A percentile compares a stretch with the other conserved stretches of the same genome.
These are phyloP conservation scores for Temnothorax longispinosus DNA, from an alignment of 1,140 invertebrate species.

Conservation along the genomic window DNA sequence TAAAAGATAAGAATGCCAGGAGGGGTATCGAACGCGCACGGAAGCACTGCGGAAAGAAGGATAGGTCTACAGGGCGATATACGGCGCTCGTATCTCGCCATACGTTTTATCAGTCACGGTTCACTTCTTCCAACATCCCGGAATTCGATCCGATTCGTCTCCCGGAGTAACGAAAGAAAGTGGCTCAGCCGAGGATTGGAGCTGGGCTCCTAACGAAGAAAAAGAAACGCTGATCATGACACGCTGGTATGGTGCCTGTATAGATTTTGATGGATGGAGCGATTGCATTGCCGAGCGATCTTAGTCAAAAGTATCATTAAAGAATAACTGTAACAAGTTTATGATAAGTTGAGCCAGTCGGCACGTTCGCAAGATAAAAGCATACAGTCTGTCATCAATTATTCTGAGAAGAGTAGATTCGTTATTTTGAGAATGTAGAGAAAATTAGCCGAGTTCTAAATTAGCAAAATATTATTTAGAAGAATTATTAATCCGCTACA, in stretches of 20 bases:
- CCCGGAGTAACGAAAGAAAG: slow-evolving; percentile 46
- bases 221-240: slow-evolving; percentile 26
- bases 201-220: slow-evolving; percentile 34
- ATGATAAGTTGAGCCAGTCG: neutral
- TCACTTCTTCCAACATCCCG: slow-evolving; percentile 41
- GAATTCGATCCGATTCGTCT: slow-evolving; percentile 53
- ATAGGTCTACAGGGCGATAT: neutral
- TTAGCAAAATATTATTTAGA: neutral
- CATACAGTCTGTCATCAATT: neutral
- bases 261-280: slow-evolving; percentile 30
- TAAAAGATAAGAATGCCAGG: slow-evolving; percentile 54
- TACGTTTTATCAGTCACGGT: slow-evolving; percentile 60
- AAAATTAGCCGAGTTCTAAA: neutral
- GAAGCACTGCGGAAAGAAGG: neutral
- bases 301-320: neutral
- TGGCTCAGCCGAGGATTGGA: neutral
- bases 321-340: neutral
- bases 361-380: neutral
- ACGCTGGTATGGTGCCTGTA: neutral
- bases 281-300: neutral
- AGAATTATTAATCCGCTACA: neutral
- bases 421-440: neutral
- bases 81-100: slow-evolving; percentile 33
- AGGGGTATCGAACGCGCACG: slow-evolving; percentile 12
- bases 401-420: neutral